Evolutionary conservation across 1,140 invertebrate species (phyloP), one percentile per base, ranked within the genome.

Genomic region (Nebria ingens): DNA sequence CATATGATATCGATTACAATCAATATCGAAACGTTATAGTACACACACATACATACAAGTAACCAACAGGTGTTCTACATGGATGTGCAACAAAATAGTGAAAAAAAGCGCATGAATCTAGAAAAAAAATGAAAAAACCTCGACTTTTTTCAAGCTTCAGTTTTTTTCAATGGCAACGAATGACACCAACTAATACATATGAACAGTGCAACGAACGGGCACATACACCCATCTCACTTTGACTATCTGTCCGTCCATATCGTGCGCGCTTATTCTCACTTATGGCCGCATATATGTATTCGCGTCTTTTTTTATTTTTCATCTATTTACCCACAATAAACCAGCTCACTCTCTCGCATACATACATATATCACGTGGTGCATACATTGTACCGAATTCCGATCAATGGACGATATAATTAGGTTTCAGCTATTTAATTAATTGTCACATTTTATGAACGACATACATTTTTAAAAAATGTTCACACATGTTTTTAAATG

Each of bases 181-280:
- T 65, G 64, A 67, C 67, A 67, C 67, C 66, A 66, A 68, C 66
- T 66, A 67, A 67, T 67, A 64, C 65, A 52, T 38, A 29, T 34
- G 25, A 34, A 34, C 25, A 34, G 25, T 34, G 25, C n/a, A 34
- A 34, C 25, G 25, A 34, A 34, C n/a, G n/a, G 6, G 25, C n/a
- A n/a, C n/a, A n/a, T n/a, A n/a, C n/a, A n/a, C n/a, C n/a, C n/a
- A 34, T 34, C 6, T 34, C 6, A 34, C 25, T 34, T 9, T 34
- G n/a, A 34, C 25, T 34, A n/a, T 34, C 25, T 6, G 25, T n/a
- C n/a, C n/a, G n/a, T n/a, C n/a, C n/a, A n/a, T n/a, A n/a, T n/a
- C n/a, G n/a, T n/a, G n/a, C n/a, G n/a, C n/a, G n/a, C n/a, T n/a
- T n/a, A n/a, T n/a, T n/a, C n/a, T n/a, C n/a, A n/a, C 40, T 4